phyloP scores from a whole-genome alignment of 2,113 vertebrate species.

The Microtus montanus region DNA sequence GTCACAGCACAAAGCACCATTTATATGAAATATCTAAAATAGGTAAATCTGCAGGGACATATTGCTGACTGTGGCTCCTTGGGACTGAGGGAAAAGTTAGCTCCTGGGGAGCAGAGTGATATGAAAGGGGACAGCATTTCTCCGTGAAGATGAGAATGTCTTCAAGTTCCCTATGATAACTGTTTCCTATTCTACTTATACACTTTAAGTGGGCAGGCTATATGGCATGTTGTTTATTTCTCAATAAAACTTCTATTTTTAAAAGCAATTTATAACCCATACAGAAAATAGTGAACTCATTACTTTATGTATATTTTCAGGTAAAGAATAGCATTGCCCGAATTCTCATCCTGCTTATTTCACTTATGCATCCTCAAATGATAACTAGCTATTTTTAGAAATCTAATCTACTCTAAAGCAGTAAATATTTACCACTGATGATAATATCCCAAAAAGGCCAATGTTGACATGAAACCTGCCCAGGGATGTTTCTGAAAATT shows the following conservation, averaged over 20 bases:
- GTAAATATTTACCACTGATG: constrained; percentile 22
- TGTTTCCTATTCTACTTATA: not conserved
- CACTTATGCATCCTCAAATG: constrained; percentile 11
- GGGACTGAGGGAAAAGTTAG: not conserved
- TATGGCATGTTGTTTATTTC: not conserved
- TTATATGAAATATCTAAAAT: constrained; percentile 7
- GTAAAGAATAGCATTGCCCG: not conserved
- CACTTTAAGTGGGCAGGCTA: not conserved
- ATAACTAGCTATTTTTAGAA: constrained; percentile 45
- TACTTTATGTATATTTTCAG: constrained; percentile 16
- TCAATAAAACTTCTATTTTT: not conserved
- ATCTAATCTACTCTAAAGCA: not conserved
- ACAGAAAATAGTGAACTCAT: constrained; percentile 9
- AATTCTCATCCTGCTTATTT: not conserved
- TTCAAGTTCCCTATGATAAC: not conserved
- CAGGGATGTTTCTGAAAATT: not conserved
- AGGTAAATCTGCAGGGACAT: not conserved
- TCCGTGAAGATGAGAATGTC: not conserved
- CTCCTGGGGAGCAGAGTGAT: not conserved
- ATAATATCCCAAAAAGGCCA: constrained; percentile 35
- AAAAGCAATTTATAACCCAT: constrained; percentile 36
- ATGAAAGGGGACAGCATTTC: not conserved
- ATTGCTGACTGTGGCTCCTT: not conserved
- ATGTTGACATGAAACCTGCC: not conserved
- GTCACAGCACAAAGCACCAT: not conserved